A percentile compares a stretch with the other conserved stretches of the same genome.
phyloP scores from a whole-genome alignment of 92 coral and sea anemone genomes.

The Pocillopora grandis region DNA sequence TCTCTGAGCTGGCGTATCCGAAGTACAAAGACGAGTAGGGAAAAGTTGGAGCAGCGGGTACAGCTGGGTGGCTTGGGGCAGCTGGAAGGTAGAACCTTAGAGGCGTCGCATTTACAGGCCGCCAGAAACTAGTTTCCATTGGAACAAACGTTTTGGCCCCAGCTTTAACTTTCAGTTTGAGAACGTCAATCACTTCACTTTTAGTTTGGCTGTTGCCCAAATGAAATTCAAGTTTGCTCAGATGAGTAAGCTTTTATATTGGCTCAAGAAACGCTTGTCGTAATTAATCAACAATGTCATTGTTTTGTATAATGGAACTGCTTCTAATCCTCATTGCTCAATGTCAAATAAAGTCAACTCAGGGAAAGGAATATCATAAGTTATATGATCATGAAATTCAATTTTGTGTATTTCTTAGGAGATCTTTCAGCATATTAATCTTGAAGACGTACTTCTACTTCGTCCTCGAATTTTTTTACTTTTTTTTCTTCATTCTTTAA shows the following conservation, averaged over 20 bases:
- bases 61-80: not conserved
- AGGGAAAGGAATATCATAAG: too few species aligned
- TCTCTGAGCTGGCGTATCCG: conserved; percentile 20
- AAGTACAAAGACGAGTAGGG: conserved; percentile 16
- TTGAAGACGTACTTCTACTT: too few species aligned
- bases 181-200: not conserved
- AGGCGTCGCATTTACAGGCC: not conserved
- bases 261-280: conserved; percentile 12
- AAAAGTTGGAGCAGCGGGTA: conserved; percentile 5
- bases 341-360: not conserved
- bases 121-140: not conserved
- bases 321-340: not conserved
- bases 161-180: not conserved
- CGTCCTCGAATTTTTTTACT: not conserved
- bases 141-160: not conserved
- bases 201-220: not conserved
- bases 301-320: not conserved
- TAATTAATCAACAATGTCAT: conserved; percentile 11
- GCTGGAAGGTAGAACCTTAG: conserved; percentile 11
- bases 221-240: conserved; percentile 20
- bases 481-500: not conserved
- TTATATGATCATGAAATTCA: too few species aligned
- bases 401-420: too few species aligned
- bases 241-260: conserved; percentile 30
- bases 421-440: too few species aligned